A percentile compares a stretch with the other conserved stretches of the same genome.
Conservation (phyloP, 2,113 vertebrate genomes). For the Leucopsar rothschildi region DNA sequence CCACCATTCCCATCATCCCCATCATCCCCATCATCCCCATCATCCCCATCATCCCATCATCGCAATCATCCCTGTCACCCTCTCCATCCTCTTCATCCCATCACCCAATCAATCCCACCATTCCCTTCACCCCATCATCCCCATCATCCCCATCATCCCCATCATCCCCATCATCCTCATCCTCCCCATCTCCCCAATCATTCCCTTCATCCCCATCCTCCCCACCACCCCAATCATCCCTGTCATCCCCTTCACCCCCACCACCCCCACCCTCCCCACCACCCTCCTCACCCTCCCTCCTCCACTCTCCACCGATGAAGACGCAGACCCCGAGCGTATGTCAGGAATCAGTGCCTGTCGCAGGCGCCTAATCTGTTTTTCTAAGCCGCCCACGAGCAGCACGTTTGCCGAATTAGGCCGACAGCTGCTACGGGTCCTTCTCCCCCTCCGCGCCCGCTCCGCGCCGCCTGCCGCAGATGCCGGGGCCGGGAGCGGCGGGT, state of each 20-base stretch:
- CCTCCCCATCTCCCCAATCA: neutral
- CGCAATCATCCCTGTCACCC: neutral
- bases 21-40: neutral
- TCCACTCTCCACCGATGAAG: too few species aligned
- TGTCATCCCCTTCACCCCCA: too few species aligned
- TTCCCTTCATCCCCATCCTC: neutral
- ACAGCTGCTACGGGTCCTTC: neutral
- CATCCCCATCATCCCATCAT: neutral
- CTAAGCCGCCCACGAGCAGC: neutral
- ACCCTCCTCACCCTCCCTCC: neutral
- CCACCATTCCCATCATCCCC: neutral
- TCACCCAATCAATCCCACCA: neutral
- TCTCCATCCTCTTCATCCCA: neutral
- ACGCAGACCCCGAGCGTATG: neutral
- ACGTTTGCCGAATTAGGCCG: neutral
- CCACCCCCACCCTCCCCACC: neutral
- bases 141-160: too few species aligned
- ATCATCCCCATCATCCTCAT: neutral
- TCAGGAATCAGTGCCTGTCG: neutral
- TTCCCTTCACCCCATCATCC: too few species aligned
- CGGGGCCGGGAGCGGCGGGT: neutral
- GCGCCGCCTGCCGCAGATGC: neutral
- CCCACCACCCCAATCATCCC: neutral
- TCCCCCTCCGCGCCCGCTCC: neutral
- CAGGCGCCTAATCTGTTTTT: neutral